These are phyloP conservation scores for Ursus arctos DNA, from an alignment of 2,113 vertebrate genomes.

Conservation along the genomic window DNA sequence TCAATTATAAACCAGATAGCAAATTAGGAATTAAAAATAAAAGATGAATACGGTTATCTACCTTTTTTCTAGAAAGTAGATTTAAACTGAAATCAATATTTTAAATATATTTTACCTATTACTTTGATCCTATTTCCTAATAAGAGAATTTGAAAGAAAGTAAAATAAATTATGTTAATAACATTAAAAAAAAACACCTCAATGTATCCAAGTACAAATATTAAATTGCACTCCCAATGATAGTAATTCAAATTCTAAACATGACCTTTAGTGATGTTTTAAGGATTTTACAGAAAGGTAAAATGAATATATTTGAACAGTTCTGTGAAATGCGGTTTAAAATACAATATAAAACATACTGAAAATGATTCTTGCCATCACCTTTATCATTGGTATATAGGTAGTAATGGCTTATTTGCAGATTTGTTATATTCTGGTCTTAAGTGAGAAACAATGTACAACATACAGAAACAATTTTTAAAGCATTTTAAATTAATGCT, in stretches of 20 bases:
- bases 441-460: constrained; percentile 45
- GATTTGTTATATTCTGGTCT: constrained; percentile 29
- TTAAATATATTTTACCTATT: constrained; percentile 5
- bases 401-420: constrained; percentile 32
- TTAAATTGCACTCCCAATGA: background rate
- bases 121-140: constrained; percentile 44
- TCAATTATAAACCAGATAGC: background rate
- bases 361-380: constrained; percentile 52
- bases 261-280: background rate
- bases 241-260: background rate
- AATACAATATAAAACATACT: constrained; percentile 54
- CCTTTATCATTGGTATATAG: constrained; percentile 27
- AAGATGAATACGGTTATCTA: background rate
- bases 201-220: background rate
- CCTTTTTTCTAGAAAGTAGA: background rate
- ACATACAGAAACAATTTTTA: constrained; percentile 40
- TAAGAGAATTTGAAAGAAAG: constrained; percentile 13
- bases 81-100: background rate
- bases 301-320: background rate
- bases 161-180: background rate
- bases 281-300: constrained; percentile 5
- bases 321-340: constrained; percentile 44
- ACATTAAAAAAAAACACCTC: constrained; percentile 17
- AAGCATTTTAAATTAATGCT: constrained; percentile 30
- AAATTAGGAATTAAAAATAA: background rate